These are phyloP conservation scores for Castor canadensis DNA, from an alignment of 2,113 vertebrate genomes.

Conservation along the genomic window DNA sequence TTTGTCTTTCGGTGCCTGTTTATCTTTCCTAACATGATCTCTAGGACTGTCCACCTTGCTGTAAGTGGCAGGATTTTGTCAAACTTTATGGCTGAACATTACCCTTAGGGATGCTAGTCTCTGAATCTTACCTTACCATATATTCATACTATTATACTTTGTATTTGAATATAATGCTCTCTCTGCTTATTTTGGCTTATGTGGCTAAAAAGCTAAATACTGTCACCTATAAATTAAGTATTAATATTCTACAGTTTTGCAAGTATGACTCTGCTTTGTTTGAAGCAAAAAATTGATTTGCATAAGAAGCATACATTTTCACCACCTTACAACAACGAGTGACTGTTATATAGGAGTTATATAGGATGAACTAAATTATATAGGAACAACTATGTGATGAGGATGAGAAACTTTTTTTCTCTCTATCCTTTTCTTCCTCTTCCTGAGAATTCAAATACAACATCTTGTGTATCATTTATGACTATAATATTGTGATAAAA, in stretches of 20 bases:
- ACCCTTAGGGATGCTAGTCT: not conserved
- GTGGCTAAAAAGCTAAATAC: not conserved
- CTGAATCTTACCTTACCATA: not conserved
- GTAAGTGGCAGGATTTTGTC: not conserved
- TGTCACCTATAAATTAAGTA: not conserved
- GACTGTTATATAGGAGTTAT: not conserved
- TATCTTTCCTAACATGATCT: not conserved
- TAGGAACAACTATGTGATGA: not conserved
- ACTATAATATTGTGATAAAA: not conserved
- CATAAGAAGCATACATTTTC: not conserved
- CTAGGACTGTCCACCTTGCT: not conserved
- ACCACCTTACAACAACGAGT: not conserved
- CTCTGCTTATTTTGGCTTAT: not conserved
- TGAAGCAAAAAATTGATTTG: not conserved
- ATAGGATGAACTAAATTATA: not conserved
- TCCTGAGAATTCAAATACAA: not conserved
- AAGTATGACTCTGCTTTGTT: not conserved
- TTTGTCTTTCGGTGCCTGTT: not conserved
- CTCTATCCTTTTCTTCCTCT: not conserved
- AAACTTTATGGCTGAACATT: not conserved
- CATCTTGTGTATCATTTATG: not conserved
- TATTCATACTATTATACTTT: not conserved
- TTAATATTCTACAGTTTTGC: not conserved
- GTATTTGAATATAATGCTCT: not conserved
- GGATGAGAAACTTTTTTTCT: not conserved